Percentiles rank a stretch among this genome's conserved stretches.
Conservation (phyloP, 1,140 invertebrate species). For the Drosophila pandora region DNA sequence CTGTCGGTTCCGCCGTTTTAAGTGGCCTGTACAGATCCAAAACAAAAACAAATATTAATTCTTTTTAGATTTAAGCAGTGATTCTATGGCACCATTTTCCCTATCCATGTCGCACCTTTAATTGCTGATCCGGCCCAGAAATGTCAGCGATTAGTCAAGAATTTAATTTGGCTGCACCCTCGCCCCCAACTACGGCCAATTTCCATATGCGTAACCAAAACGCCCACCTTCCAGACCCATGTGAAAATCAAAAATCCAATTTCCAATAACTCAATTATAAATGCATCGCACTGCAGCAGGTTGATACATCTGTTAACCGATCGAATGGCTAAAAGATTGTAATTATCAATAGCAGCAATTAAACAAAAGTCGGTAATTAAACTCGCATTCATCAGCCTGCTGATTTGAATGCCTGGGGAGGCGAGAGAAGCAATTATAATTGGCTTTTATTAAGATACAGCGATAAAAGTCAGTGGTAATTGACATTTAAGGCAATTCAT, state of each 20-base stretch:
- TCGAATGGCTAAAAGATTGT: conserved; percentile 41
- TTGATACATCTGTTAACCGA: conserved; percentile 32
- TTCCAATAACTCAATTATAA: conserved; percentile 67
- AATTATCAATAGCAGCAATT: conserved; percentile 29
- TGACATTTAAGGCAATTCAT: conserved; percentile 79
- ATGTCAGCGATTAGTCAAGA: conserved; percentile 52
- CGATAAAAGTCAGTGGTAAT: conserved; percentile 62
- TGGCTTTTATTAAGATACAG: conserved; percentile 26
- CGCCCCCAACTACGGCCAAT: conserved; percentile 16
- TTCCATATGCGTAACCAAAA: conserved; percentile 30
- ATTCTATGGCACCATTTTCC: not conserved
- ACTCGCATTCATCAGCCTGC: conserved; percentile 10
- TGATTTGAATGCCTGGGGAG: not conserved
- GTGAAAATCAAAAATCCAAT: conserved; percentile 30
- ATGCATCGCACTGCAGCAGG: not conserved
- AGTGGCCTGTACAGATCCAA: conserved; percentile 6
- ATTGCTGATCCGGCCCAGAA: conserved; percentile 43
- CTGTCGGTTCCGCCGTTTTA: conserved; percentile 21
- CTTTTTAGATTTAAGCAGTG: not conserved
- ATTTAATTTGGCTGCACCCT: conserved; percentile 53
- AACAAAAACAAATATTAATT: conserved; percentile 12
- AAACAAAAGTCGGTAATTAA: conserved; percentile 57
- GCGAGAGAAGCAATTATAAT: conserved; percentile 23
- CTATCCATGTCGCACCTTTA: conserved; percentile 18
- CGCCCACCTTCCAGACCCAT: conserved; percentile 35